These are phyloP conservation scores for Myzus persicae DNA, from an alignment of 1,140 invertebrate species.

Conservation along the genomic window DNA sequence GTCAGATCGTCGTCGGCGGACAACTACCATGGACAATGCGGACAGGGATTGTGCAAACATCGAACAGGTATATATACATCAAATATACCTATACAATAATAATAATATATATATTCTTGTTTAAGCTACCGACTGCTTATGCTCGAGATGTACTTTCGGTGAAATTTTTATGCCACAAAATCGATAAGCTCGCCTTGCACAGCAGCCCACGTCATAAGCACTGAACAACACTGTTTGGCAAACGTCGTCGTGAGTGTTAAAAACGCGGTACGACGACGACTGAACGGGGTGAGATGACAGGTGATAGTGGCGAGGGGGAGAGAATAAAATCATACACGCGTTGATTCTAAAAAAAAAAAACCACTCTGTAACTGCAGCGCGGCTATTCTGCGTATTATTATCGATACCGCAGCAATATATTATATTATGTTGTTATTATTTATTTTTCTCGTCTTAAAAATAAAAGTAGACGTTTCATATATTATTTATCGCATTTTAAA, in stretches of 20 bases:
- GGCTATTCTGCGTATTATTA: background rate
- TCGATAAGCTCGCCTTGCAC: background rate
- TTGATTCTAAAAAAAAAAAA: background rate
- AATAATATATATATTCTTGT: background rate
- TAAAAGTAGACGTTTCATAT: background rate
- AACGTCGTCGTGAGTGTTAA: background rate
- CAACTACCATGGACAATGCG: background rate
- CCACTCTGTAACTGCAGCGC: background rate
- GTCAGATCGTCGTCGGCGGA: background rate
- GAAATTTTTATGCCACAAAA: background rate
- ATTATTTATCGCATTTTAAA: background rate
- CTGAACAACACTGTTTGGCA: background rate
- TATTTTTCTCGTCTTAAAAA: constrained; percentile 12
- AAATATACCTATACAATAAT: no score
- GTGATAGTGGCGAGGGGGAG: no score
- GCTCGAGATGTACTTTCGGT: background rate
- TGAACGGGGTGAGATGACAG: no score
- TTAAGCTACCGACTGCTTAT: background rate
- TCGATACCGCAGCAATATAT: background rate
- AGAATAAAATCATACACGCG: background rate
- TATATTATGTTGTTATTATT: background rate
- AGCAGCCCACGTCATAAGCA: background rate
- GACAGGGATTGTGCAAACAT: background rate
- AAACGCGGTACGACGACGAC: background rate
- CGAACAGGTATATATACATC: no score